These are phyloP conservation scores for Proales similis DNA, from an alignment of 1,140 invertebrate genomes.

Conservation along the genomic window DNA sequence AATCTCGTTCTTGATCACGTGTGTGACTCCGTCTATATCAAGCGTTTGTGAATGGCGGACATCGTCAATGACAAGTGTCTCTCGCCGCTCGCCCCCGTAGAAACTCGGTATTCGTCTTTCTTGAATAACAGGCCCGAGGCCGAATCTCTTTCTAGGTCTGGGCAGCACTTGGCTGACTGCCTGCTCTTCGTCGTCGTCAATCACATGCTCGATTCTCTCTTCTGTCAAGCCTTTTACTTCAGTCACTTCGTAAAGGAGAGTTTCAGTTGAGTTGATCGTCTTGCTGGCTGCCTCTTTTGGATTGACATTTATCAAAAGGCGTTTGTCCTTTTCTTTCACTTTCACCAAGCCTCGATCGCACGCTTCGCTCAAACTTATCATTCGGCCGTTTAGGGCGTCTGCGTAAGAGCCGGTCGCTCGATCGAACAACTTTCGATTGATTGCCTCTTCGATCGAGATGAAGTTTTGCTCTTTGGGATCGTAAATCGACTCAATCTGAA, in stretches of 20 bases:
- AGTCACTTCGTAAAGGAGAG: constrained; percentile 20
- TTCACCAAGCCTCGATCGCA: background rate
- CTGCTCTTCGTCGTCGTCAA: background rate
- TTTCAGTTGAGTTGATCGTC: background rate
- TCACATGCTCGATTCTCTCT: background rate
- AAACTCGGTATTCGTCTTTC: background rate
- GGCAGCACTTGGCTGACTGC: background rate
- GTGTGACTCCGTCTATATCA: background rate
- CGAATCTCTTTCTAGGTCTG: background rate
- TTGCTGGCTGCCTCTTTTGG: too few relatives aligned
- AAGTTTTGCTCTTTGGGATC: constrained; percentile 4
- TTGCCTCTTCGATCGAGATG: constrained; percentile 4
- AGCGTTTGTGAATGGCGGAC: background rate
- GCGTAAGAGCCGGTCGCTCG: constrained; percentile 1
- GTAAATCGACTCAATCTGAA: background rate
- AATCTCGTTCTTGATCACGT: background rate
- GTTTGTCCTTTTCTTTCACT: constrained; percentile 3
- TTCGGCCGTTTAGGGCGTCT: background rate
- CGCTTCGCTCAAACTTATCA: constrained; percentile 16
- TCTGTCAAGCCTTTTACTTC: background rate
- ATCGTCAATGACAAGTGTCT: constrained; percentile 4
- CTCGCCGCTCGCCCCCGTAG: background rate
- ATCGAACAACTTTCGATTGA: background rate
- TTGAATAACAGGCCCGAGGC: background rate
- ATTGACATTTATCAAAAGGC: constrained; percentile 6